Base-by-base conservation (phyloP, 92 coral and sea anemone genomes). In the Hydrozoanthus gracilis region DNA sequence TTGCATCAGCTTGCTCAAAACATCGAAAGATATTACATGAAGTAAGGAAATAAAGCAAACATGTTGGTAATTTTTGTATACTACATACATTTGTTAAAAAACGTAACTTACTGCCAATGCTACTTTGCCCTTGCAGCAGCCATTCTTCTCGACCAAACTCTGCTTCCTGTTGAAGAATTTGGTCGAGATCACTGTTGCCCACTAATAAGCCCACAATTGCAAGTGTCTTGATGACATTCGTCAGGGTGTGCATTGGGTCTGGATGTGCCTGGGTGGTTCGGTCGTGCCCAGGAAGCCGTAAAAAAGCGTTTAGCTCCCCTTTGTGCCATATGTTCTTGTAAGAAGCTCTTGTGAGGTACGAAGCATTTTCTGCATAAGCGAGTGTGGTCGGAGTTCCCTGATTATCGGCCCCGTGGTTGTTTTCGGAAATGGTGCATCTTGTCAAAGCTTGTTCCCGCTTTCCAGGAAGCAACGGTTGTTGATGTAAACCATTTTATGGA, bases 211-310 rank as follows among this genome's bases (percentile, higher is more conserved):
- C 82, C 20, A 73, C 88, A 13, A 85, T 54, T n/a, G n/a, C n/a
- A n/a, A n/a, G n/a, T 9, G 88, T 73, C 61, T 78, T 85, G 74
- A 85, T 8, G 5, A 73, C 73, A 45, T 73, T 85, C 10, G 88
- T 85, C 4, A 85, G 51, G n/a, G 88, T 85, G 82, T 85, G 88
- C 88, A 85, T 85, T 14, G 88, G 50, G 35, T 85, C 88, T 8
- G 88, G 88, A 61, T 84, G 88, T 1, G 35, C 54, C 11, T 18
- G 80, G 50, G 45, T 84, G 71, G 80, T 73, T 44, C 82, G 74
- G 52, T 85, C 82, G 56, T 73, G 82, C 11, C 39, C 27, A 44
- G 82, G 88, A 6, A 85, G 82, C 88, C 60, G 66, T 82, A 85
- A 55, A 55, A 85, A 58, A 58, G 71, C 45, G 8, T n/a, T n/a